Evolutionary conservation across 2,797 vertebrate genomes (phyloP).

Genomic region (Acrossocheilus fasciatus): DNA sequence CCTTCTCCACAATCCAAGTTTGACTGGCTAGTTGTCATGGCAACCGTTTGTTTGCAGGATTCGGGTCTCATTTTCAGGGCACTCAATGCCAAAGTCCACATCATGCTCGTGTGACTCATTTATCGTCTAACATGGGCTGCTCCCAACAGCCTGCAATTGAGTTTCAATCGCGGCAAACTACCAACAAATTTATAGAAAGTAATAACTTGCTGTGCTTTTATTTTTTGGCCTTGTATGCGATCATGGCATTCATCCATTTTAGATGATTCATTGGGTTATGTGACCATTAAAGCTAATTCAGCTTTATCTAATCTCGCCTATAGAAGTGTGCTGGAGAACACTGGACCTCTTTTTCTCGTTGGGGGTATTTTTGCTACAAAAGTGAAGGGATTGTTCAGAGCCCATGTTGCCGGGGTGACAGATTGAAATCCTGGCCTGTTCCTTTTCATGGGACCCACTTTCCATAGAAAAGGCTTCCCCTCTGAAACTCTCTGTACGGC

Average conservation of each 20-base stretch:
- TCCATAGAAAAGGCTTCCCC: conserved; percentile 24
- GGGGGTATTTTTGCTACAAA: conserved; percentile 58
- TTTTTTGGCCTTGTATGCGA: conserved; percentile 22
- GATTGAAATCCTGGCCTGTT: conserved; percentile 49
- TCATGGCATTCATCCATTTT: conserved; percentile 32
- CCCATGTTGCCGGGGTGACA: conserved; percentile 66
- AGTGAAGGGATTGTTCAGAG: conserved; percentile 57
- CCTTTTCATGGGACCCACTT: conserved; percentile 55
- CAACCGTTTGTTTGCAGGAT: conserved; percentile 69
- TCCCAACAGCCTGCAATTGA: conserved; percentile 65
- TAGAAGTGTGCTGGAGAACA: conserved; percentile 61
- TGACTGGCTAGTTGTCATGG: conserved; percentile 66
- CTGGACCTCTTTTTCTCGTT: conserved; percentile 49
- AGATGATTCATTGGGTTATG: conserved; percentile 66
- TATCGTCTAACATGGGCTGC: conserved; percentile 66
- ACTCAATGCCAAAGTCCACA: conserved; percentile 72
- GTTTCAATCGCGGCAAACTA: conserved; percentile 68
- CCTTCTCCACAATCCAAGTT: conserved; percentile 44
- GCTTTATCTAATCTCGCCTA: conserved; percentile 61
- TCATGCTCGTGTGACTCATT: conserved; percentile 72
- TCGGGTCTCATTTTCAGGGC: conserved; percentile 63
- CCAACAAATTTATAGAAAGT: conserved; percentile 65
- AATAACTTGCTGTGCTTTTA: conserved; percentile 61
- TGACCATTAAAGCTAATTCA: conserved; percentile 66
- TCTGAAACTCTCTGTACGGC: not conserved